A percentile compares a stretch with the other conserved stretches of the same genome.
phyloP scores from a whole-genome alignment of 1,140 invertebrate species.

The Dryas iulia region DNA sequence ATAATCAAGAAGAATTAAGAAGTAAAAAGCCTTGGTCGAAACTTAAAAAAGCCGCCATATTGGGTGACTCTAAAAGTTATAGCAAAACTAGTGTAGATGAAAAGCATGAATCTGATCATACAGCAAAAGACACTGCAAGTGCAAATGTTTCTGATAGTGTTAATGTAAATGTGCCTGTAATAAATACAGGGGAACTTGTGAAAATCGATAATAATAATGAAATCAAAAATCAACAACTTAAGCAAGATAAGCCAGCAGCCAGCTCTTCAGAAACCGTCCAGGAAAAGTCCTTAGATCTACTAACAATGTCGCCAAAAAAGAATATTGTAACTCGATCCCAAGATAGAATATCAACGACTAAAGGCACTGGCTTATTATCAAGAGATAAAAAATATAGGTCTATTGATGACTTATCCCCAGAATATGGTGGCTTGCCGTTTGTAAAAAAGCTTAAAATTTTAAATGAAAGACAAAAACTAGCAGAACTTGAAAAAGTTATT shows the following conservation, averaged over 20 bases:
- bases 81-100: constrained; percentile 61
- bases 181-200: constrained; percentile 68
- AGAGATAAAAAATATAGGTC: constrained; percentile 86
- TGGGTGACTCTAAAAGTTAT: constrained; percentile 68
- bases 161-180: constrained; percentile 60
- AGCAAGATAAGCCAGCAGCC: constrained; percentile 2
- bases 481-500: constrained; percentile 88
- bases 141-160: constrained; percentile 47
- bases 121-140: constrained; percentile 34
- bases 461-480: constrained; percentile 92
- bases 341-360: constrained; percentile 48
- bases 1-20: constrained; percentile 58
- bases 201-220: constrained; percentile 73
- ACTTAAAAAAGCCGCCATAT: constrained; percentile 81
- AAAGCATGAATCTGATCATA: constrained; percentile 46
- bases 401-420: constrained; percentile 92
- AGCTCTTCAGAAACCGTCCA: constrained; percentile 61
- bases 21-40: constrained; percentile 80
- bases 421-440: constrained; percentile 92
- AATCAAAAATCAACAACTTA: constrained; percentile 58
- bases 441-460: constrained; percentile 93
- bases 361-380: constrained; percentile 56
- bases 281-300: constrained; percentile 65
- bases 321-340: constrained; percentile 46
- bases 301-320: constrained; percentile 63